Evolutionary conservation across 2,113 vertebrate genomes (phyloP).

Genomic region (Cacatua alba): DNA sequence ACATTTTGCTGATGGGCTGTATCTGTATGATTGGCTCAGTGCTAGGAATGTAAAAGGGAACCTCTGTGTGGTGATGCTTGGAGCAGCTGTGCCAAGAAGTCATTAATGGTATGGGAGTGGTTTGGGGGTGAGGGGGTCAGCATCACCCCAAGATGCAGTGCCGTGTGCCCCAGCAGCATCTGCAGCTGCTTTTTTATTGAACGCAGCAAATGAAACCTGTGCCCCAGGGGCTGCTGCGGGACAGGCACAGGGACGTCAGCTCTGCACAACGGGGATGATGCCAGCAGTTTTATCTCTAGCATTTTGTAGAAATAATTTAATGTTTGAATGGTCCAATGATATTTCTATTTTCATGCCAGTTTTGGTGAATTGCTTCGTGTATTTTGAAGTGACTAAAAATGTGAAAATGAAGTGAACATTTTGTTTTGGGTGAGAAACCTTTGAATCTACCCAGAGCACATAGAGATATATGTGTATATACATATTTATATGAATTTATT

Average conservation of each 20-base stretch:
- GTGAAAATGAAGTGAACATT: neutral
- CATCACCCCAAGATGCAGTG: neutral
- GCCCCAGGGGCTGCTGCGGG: neutral
- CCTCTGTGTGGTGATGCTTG: accelerated
- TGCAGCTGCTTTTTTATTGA: neutral
- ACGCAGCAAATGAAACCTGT: neutral
- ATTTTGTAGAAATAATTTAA: neutral
- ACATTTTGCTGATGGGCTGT: slow-evolving; percentile 32
- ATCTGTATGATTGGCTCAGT: neutral
- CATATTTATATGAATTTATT: neutral
- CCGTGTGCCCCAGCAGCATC: neutral
- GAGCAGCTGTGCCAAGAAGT: neutral
- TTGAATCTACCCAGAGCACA: neutral
- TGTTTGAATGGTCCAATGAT: neutral
- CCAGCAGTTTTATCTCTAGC: neutral
- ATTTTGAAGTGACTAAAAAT: neutral
- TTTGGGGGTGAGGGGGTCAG: neutral
- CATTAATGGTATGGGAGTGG: neutral
- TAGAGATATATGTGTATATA: neutral
- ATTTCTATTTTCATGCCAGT: neutral
- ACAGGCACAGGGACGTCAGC: neutral
- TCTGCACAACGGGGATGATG: neutral
- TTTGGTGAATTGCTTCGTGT: neutral
- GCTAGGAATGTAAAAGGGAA: neutral
- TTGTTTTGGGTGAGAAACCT: neutral